Evolutionary conservation across 2,888 invertebrate species (phyloP).

Genomic region (Lochmaea capreae): DNA sequence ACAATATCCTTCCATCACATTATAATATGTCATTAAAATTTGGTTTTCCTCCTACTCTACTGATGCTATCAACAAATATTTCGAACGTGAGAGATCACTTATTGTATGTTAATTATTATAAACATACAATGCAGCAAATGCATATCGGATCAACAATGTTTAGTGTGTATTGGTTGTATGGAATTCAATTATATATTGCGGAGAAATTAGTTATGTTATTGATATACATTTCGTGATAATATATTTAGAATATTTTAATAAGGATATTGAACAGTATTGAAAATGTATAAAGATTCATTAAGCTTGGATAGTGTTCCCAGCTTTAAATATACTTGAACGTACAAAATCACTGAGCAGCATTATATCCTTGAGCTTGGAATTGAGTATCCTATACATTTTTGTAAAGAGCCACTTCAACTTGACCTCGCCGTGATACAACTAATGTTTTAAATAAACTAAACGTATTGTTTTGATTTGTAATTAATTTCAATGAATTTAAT

Average conservation of each 20-base stretch:
- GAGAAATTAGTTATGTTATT: neutral
- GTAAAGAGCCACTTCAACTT: too few relatives aligned
- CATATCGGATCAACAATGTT: conserved; percentile 27
- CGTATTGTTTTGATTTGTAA: too few relatives aligned
- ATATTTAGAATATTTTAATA: neutral
- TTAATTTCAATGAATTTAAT: too few relatives aligned
- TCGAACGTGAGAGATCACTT: conserved; percentile 37
- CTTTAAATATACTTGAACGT: too few relatives aligned
- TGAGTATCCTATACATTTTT: too few relatives aligned
- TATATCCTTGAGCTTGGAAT: too few relatives aligned
- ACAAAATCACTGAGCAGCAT: too few relatives aligned
- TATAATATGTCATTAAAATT: conserved; percentile 33
- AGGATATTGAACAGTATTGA: neutral
- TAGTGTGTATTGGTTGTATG: conserved; percentile 5
- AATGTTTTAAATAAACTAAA: too few relatives aligned
- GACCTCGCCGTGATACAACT: too few relatives aligned
- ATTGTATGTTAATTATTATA: conserved; percentile 45
- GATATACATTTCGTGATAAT: neutral
- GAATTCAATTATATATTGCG: neutral
- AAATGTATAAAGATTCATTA: too few relatives aligned
- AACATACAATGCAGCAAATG: conserved; percentile 32
- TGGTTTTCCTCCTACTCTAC: conserved; percentile 36
- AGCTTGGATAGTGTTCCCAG: too few relatives aligned
- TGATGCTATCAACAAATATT: conserved; percentile 42
- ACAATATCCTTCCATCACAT: neutral